A percentile compares a stretch with the other conserved stretches of the same genome.
Evolutionary conservation across 2,888 invertebrate genomes (phyloP).

Genomic region (Fragum sueziense): DNA sequence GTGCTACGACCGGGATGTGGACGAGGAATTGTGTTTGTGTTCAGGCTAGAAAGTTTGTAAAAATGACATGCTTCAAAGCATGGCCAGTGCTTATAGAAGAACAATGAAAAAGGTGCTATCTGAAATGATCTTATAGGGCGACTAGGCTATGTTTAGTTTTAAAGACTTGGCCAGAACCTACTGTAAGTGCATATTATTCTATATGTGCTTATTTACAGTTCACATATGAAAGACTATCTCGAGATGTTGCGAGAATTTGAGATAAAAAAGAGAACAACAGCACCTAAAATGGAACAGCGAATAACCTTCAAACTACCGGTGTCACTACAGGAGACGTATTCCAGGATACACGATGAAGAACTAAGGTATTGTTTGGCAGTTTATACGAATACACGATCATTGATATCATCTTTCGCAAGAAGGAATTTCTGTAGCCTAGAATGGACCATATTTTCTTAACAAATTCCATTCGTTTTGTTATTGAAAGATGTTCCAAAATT

Average conservation of each 20-base stretch:
- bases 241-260: slow-evolving; percentile 44
- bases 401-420: too few relatives aligned
- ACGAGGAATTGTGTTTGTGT: too few relatives aligned
- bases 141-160: background rate
- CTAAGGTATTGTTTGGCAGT: too few relatives aligned
- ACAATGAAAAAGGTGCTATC: background rate
- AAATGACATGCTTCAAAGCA: background rate
- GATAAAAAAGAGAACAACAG: slow-evolving; percentile 29
- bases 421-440: too few relatives aligned
- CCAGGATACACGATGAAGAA: slow-evolving; percentile 11
- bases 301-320: slow-evolving; percentile 41
- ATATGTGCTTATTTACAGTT: background rate
- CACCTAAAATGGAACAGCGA: slow-evolving; percentile 30
- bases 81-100: background rate
- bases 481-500: too few relatives aligned
- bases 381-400: too few relatives aligned
- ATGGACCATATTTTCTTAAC: too few relatives aligned
- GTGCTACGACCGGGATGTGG: too few relatives aligned
- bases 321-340: slow-evolving; percentile 31
- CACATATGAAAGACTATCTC: slow-evolving; percentile 17
- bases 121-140: background rate
- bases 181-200: background rate
- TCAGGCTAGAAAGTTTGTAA: too few relatives aligned
- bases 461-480: too few relatives aligned
- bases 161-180: background rate